phyloP scores from a whole-genome alignment of 1,140 invertebrate species.

The Pararge aegeria region DNA sequence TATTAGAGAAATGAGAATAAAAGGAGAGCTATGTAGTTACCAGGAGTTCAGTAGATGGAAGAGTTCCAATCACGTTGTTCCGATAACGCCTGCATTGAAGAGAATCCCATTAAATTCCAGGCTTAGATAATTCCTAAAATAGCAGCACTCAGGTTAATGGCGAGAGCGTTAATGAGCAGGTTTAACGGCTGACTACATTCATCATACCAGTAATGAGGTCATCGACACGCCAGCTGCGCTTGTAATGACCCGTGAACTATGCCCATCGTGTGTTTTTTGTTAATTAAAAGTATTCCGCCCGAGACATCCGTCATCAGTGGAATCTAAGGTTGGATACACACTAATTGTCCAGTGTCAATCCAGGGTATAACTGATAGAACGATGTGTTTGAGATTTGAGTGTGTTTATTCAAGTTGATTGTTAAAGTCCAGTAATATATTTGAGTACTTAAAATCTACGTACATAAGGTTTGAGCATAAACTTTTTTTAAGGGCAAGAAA shows the following conservation, averaged over 20 bases:
- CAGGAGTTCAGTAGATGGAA: not conserved
- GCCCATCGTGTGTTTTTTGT: slow-evolving; percentile 21
- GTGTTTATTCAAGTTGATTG: no score
- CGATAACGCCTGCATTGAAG: not conserved
- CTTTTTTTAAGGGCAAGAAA: no score
- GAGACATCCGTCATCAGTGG: slow-evolving; percentile 5
- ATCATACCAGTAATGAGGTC: slow-evolving; percentile 61
- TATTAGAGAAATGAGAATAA: no score
- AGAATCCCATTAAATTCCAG: slow-evolving; percentile 11
- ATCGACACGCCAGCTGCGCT: slow-evolving; percentile 38
- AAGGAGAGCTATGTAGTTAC: no score
- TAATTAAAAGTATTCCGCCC: slow-evolving; percentile 19
- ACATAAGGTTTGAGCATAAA: no score
- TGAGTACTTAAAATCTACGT: no score
- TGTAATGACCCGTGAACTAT: slow-evolving; percentile 33
- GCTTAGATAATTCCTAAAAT: slow-evolving; percentile 44
- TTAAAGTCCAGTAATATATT: no score
- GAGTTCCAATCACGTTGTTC: not conserved
- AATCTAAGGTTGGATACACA: not conserved
- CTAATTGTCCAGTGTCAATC: not conserved
- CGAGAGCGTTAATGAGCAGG: slow-evolving; percentile 27
- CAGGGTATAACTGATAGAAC: no score
- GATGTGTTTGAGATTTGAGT: no score
- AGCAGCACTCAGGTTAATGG: slow-evolving; percentile 45
- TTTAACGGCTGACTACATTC: slow-evolving; percentile 56